Percentiles rank a stretch among this genome's conserved stretches.
phyloP scores from a whole-genome alignment of 37 sponge, comb jelly and placozoan genomes.

The Cliona cf. orientalis region DNA sequence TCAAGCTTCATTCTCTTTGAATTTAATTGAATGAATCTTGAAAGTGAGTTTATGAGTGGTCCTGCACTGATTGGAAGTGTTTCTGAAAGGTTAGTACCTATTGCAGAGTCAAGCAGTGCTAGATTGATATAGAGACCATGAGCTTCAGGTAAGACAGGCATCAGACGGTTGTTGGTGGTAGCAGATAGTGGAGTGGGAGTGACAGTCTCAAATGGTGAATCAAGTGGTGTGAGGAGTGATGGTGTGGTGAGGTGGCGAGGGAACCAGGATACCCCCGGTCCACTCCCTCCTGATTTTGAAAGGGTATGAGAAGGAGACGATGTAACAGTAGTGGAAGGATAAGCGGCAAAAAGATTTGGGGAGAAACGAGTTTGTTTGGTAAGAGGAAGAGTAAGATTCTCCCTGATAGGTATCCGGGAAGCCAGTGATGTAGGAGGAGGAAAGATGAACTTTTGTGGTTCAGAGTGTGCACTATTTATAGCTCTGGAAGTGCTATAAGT shows the following conservation, averaged over 20 bases:
- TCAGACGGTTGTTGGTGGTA: conserved; percentile 40
- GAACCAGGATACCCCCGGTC: conserved; percentile 2
- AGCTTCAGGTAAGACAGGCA: conserved; percentile 74
- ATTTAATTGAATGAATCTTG: conserved; percentile 14
- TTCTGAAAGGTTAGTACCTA: conserved; percentile 50
- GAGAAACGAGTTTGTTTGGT: conserved; percentile 26
- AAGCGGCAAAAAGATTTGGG: conserved; percentile 44
- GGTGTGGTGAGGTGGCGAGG: conserved; percentile 7
- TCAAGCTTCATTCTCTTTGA: conserved; percentile 50
- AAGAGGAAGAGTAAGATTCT: conserved; percentile 41
- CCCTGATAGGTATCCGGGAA: not conserved
- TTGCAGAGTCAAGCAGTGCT: conserved; percentile 62
- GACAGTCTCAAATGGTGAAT: conserved; percentile 62
- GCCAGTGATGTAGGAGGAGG: conserved; percentile 36
- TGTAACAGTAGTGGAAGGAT: conserved; percentile 4
- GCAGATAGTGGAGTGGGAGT: conserved; percentile 73
- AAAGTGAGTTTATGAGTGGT: conserved; percentile 28
- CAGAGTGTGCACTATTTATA: conserved; percentile 10
- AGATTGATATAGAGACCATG: conserved; percentile 71
- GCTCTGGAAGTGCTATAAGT: not conserved
- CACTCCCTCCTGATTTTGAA: not conserved
- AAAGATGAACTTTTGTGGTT: conserved; percentile 73
- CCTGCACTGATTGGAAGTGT: conserved; percentile 21
- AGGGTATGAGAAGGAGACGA: conserved; percentile 48
- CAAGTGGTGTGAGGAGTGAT: conserved; percentile 57